phyloP scores from a whole-genome alignment of 2,888 invertebrate genomes.

The Orthosia incerta region DNA sequence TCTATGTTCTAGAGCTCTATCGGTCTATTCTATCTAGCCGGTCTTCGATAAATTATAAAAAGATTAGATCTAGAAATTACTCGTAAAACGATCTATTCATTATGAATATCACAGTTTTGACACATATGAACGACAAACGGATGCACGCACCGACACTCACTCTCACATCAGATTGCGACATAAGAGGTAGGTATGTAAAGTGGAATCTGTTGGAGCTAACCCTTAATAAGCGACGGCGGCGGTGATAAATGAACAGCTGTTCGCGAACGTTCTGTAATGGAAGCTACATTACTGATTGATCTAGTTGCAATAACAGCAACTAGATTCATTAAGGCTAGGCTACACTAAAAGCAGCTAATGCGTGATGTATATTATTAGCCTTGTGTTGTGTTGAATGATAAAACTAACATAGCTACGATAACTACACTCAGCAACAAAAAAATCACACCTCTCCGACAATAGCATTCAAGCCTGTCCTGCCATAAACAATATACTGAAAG shows the following conservation, averaged over 20 bases:
- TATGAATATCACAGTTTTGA: conserved; percentile 5
- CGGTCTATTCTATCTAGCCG: no score
- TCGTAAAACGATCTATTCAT: neutral
- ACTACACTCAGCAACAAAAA: no score
- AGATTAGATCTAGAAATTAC: neutral
- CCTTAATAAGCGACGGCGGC: conserved; percentile 18
- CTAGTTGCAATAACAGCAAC: conserved; percentile 34
- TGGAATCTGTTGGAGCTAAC: conserved; percentile 1
- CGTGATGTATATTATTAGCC: neutral
- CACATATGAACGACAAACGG: conserved; percentile 12
- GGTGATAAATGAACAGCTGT: conserved; percentile 34
- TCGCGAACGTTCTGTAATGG: conserved; percentile 10
- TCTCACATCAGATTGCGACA: conserved; percentile 25
- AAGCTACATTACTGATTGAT: conserved; percentile 27
- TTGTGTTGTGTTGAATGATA: neutral
- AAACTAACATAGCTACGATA: neutral
- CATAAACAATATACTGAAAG: no score
- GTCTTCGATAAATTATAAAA: neutral
- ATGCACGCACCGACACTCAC: conserved; percentile 11
- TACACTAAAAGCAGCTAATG: conserved; percentile 4
- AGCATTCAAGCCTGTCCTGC: no score
- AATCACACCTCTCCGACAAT: no score
- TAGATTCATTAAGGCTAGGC: conserved; percentile 5
- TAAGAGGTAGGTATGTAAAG: neutral
- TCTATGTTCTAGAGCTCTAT: neutral